Percentiles rank a stretch among this genome's conserved stretches.
phyloP scores from a whole-genome alignment of 2,888 invertebrate genomes.

The Perithous albicinctus region DNA sequence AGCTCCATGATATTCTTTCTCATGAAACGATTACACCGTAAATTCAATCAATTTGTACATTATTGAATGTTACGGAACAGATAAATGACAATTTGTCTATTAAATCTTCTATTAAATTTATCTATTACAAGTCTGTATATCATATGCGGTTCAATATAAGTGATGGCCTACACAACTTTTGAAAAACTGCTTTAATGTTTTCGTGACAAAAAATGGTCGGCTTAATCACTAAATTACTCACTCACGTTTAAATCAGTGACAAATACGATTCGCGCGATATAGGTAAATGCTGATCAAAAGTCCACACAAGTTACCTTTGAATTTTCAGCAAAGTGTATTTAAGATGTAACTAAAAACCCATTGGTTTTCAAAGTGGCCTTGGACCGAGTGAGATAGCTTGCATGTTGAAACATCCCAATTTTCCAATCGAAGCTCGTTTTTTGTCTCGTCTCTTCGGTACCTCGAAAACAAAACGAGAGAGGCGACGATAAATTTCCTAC shows the following conservation, averaged over 20 bases:
- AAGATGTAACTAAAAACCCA: constrained; percentile 23
- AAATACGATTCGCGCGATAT: no score
- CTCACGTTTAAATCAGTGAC: no score
- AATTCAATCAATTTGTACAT: not conserved
- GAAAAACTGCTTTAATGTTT: no score
- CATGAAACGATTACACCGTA: not conserved
- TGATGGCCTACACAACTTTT: no score
- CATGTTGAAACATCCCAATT: constrained; percentile 15
- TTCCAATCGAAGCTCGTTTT: constrained; percentile 49
- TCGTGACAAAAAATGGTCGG: no score
- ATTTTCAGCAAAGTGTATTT: not conserved
- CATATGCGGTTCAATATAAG: no score
- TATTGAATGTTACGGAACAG: no score
- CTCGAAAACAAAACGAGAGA: constrained; percentile 73
- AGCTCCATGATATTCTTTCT: not conserved
- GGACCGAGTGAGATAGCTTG: not conserved
- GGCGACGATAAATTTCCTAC: constrained; percentile 82
- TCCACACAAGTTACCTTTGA: not conserved
- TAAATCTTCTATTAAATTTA: no score
- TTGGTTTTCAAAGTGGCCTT: constrained; percentile 6
- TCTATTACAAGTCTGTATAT: no score
- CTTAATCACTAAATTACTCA: no score
- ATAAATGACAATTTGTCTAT: no score
- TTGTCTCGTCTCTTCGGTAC: constrained; percentile 32
- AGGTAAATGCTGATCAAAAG: no score